These are phyloP conservation scores for Macrophya annulata DNA, from an alignment of 2,888 invertebrate species.

Conservation along the genomic window DNA sequence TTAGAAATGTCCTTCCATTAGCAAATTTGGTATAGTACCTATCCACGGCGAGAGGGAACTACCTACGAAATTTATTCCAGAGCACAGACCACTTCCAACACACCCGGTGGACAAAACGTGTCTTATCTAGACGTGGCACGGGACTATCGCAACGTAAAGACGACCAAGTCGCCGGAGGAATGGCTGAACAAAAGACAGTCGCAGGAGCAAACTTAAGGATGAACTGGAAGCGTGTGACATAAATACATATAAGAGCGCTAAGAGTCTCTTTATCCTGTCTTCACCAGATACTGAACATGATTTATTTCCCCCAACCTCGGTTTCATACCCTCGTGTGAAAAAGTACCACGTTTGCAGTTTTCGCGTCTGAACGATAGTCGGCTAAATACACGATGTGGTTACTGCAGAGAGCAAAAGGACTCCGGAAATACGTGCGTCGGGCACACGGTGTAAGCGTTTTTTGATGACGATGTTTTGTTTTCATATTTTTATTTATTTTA, in stretches of 20 bases:
- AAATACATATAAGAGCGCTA: slow-evolving; percentile 72
- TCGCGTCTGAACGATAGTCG: slow-evolving; percentile 37
- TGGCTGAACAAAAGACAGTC: slow-evolving; percentile 51
- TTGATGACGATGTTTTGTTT: slow-evolving; percentile 9
- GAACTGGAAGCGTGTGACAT: slow-evolving; percentile 72
- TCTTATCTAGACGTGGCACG: slow-evolving; percentile 71
- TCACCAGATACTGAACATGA: slow-evolving; percentile 66
- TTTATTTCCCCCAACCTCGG: slow-evolving; percentile 28
- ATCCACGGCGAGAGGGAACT: slow-evolving; percentile 18
- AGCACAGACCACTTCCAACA: slow-evolving; percentile 71
- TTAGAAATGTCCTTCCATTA: slow-evolving; percentile 28
- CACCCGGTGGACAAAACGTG: slow-evolving; percentile 64
- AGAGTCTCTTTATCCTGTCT: slow-evolving; percentile 73
- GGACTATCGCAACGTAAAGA: slow-evolving; percentile 38
- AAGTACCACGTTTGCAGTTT: slow-evolving; percentile 47
- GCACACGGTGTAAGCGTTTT: slow-evolving; percentile 36
- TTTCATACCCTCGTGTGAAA: slow-evolving; percentile 26
- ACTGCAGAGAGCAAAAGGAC: slow-evolving; percentile 13
- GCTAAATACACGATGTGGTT: slow-evolving; percentile 43
- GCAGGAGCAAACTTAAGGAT: slow-evolving; percentile 57
- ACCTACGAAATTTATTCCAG: slow-evolving; percentile 71
- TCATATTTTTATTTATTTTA: background rate
- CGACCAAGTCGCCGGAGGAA: slow-evolving; percentile 33
- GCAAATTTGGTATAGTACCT: slow-evolving; percentile 11
- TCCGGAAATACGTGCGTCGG: slow-evolving; percentile 26